A percentile compares a stretch with the other conserved stretches of the same genome.
These are phyloP conservation scores for Argyrosomus japonicus DNA, from an alignment of 2,113 vertebrate species.

Conservation along the genomic window DNA sequence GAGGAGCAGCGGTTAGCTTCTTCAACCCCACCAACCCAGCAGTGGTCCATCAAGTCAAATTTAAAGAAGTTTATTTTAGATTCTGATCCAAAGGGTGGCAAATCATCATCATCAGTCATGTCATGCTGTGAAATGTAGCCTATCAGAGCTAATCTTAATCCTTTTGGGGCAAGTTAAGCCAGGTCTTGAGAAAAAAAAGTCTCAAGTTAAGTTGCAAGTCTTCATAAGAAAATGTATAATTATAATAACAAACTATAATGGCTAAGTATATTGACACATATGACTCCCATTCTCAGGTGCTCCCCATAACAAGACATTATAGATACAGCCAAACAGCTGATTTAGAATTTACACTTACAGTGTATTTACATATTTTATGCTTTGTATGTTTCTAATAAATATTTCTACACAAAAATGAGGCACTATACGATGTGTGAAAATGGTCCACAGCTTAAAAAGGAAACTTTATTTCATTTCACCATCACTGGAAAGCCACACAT, in stretches of 20 bases:
- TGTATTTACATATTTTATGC: too few species aligned
- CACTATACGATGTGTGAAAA: neutral
- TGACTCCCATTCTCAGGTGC: too few species aligned
- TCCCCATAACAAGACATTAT: neutral
- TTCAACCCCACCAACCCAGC: neutral
- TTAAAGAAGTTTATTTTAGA: neutral
- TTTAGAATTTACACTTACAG: too few species aligned
- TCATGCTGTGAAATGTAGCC: neutral
- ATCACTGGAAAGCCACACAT: neutral
- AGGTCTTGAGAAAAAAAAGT: neutral
- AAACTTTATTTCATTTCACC: neutral
- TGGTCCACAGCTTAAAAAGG: neutral
- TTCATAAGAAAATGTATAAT: neutral
- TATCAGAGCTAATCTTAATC: neutral
- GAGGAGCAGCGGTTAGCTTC: neutral
- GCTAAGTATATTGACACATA: neutral
- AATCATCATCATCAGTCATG: neutral
- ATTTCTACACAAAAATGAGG: too few species aligned
- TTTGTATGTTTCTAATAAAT: too few species aligned
- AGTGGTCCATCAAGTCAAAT: neutral
- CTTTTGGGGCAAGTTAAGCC: too few species aligned
- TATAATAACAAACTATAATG: neutral
- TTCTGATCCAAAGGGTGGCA: neutral
- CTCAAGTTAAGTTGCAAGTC: neutral
- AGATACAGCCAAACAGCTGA: neutral